A percentile compares a stretch with the other conserved stretches of the same genome.
Evolutionary conservation across 1,140 invertebrate genomes (phyloP).

Genomic region (Bombus haemorrhoidalis): DNA sequence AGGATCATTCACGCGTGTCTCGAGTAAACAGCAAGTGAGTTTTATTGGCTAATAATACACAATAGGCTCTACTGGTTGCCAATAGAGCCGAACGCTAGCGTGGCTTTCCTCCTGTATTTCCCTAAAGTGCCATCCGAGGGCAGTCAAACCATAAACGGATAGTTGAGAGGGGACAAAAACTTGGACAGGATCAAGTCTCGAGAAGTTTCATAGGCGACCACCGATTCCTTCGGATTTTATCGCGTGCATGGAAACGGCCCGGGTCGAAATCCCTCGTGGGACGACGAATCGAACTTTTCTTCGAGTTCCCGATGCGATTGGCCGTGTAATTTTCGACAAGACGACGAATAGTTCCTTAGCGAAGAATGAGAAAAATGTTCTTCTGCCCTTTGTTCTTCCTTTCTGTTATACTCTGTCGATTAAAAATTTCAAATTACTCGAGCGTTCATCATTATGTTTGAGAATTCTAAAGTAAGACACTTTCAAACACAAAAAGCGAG

Average conservation of each 20-base stretch:
- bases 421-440: not conserved
- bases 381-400: not conserved
- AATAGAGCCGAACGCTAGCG: conserved; percentile 52
- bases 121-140: conserved; percentile 81
- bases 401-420: too few species aligned
- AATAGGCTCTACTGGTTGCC: conserved; percentile 65
- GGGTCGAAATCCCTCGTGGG: conserved; percentile 33
- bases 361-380: not conserved
- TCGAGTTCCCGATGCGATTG: not conserved
- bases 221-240: conserved; percentile 64
- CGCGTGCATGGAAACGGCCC: conserved; percentile 45
- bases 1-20: conserved; percentile 14
- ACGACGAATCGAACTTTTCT: conserved; percentile 46
- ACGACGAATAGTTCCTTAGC: too few species aligned
- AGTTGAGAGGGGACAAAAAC: conserved; percentile 60
- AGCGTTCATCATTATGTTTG: too few species aligned
- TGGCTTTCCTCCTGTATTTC: conserved; percentile 74
- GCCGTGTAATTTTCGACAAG: not conserved
- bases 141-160: conserved; percentile 80
- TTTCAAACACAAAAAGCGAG: too few species aligned
- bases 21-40: conserved; percentile 32
- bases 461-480: too few species aligned
- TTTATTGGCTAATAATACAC: conserved; percentile 78
- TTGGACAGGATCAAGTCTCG: conserved; percentile 50
- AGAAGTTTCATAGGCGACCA: conserved; percentile 58